These are phyloP conservation scores for Acleris holmiana DNA, from an alignment of 2,888 invertebrate genomes.

Conservation along the genomic window DNA sequence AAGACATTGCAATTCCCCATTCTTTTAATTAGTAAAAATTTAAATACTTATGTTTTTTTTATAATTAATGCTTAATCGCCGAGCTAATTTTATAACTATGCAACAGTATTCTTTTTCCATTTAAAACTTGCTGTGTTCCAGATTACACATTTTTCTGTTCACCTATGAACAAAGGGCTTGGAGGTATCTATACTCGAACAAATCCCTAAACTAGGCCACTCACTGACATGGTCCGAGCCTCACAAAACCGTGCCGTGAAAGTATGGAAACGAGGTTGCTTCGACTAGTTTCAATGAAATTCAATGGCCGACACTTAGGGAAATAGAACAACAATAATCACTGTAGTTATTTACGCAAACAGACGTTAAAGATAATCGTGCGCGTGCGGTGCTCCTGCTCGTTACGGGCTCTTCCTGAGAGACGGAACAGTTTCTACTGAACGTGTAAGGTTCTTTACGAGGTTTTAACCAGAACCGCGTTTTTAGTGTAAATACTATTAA, in stretches of 20 bases:
- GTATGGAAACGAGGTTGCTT: conserved; percentile 35
- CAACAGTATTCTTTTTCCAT: too few relatives aligned
- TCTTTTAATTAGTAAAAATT: too few relatives aligned
- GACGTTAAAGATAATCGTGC: conserved; percentile 26
- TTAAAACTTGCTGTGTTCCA: too few relatives aligned
- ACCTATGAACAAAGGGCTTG: conserved; percentile 12
- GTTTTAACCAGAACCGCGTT: too few relatives aligned
- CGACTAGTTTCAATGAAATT: conserved; percentile 34
- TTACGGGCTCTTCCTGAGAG: neutral
- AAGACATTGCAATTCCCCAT: too few relatives aligned
- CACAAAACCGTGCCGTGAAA: conserved; percentile 33
- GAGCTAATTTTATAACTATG: too few relatives aligned
- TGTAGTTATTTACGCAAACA: conserved; percentile 35
- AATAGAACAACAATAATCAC: conserved; percentile 37
- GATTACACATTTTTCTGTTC: neutral
- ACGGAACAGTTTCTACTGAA: neutral
- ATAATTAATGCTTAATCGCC: too few relatives aligned
- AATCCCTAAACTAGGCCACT: conserved; percentile 23
- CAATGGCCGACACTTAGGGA: conserved; percentile 31
- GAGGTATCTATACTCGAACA: conserved; percentile 18
- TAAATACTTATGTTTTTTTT: too few relatives aligned
- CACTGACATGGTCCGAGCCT: conserved; percentile 15
- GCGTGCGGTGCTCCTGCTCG: conserved; percentile 12
- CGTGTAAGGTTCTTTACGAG: too few relatives aligned
- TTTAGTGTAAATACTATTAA: too few relatives aligned